Evolutionary conservation across 1,140 invertebrate genomes (phyloP).

Genomic region (Drosophila cardini): DNA sequence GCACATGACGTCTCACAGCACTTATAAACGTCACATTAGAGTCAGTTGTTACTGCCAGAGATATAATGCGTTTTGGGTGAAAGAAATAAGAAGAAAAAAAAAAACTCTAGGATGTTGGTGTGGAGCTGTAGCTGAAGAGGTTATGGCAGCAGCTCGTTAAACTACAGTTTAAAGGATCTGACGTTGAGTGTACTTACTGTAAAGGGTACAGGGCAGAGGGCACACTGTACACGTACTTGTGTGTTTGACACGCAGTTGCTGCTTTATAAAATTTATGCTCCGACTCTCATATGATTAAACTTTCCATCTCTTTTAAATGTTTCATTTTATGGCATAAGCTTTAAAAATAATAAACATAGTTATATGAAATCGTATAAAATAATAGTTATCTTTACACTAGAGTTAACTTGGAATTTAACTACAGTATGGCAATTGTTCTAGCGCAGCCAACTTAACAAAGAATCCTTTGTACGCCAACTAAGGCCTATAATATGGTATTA

Average conservation of each 20-base stretch:
- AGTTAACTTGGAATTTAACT: background rate
- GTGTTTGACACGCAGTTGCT: slow-evolving; percentile 46
- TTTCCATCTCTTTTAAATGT: background rate
- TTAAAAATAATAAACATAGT: slow-evolving; percentile 9
- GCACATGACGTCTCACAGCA: slow-evolving; percentile 67
- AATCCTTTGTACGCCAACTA: background rate
- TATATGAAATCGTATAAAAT: slow-evolving; percentile 2
- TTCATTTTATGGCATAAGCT: slow-evolving; percentile 6
- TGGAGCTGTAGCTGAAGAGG: background rate
- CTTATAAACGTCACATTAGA: slow-evolving; percentile 82
- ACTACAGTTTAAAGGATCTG: slow-evolving; percentile 55
- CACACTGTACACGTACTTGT: slow-evolving; percentile 38
- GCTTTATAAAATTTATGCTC: slow-evolving; percentile 17
- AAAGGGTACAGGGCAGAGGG: too few species aligned
- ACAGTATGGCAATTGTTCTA: too few species aligned
- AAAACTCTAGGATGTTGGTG: background rate
- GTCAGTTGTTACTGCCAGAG: slow-evolving; percentile 49
- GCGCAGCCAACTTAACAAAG: too few species aligned
- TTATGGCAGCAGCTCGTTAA: slow-evolving; percentile 67
- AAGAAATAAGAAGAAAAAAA: background rate
- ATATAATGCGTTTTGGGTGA: slow-evolving; percentile 26
- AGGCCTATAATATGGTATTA: background rate
- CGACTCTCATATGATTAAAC: background rate
- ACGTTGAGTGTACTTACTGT: slow-evolving; percentile 22
- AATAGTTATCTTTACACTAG: background rate